These are phyloP conservation scores for Cephus pulcher DNA, from an alignment of 2,888 invertebrate genomes.

Conservation along the genomic window DNA sequence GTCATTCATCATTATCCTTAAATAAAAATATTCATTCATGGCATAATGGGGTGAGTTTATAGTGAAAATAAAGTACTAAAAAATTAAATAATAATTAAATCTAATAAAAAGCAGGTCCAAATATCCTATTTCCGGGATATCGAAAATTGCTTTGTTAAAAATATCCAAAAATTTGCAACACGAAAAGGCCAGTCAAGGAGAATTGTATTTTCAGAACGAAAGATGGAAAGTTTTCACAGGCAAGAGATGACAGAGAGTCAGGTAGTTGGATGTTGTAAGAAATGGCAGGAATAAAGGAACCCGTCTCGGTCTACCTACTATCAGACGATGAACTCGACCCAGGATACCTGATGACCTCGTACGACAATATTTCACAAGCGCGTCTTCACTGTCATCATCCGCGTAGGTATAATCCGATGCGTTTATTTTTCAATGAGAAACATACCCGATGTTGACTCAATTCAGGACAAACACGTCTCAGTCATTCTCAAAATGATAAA, in stretches of 20 bases:
- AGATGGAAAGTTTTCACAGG: not conserved
- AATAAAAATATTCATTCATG: not conserved
- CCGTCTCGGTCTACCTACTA: slow-evolving; percentile 17
- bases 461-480: not conserved
- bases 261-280: not conserved
- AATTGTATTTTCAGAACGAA: not conserved
- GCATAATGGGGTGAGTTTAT: not conserved
- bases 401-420: not conserved
- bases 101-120: not conserved
- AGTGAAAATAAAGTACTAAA: not conserved
- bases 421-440: too few relatives aligned
- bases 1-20: not conserved
- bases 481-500: not conserved
- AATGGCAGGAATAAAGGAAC: slow-evolving; percentile 2
- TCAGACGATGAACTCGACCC: slow-evolving; percentile 13
- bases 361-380: not conserved
- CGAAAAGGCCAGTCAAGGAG: not conserved
- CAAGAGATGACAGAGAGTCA: not conserved
- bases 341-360: not conserved
- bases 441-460: too few relatives aligned
- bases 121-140: not conserved
- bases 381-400: not conserved
- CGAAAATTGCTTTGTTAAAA: not conserved
- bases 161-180: not conserved
- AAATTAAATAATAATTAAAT: not conserved